phyloP scores from a whole-genome alignment of 2,797 vertebrate species.

The Columba guinea region DNA sequence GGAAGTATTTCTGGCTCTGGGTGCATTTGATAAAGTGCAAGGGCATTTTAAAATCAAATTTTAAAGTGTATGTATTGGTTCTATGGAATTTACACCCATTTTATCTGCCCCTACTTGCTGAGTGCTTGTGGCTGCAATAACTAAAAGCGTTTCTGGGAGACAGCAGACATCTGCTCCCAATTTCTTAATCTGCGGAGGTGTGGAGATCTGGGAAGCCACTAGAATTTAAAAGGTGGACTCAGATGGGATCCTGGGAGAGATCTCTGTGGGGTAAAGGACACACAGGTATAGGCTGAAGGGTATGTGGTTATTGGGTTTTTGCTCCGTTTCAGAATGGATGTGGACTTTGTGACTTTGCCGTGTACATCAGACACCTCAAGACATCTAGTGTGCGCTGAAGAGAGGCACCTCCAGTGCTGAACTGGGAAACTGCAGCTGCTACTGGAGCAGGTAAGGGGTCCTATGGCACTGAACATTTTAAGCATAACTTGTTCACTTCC shows the following conservation, averaged over 20 bases:
- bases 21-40: not conserved
- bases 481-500: not conserved
- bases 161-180: not conserved
- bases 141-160: not conserved
- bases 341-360: not conserved
- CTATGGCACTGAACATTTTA: not conserved
- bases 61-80: not conserved
- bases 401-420: not conserved
- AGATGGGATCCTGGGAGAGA: too few relatives aligned
- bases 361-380: rapidly evolving
- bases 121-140: not conserved
- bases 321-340: not conserved
- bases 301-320: not conserved
- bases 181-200: not conserved
- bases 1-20: not conserved
- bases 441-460: not conserved
- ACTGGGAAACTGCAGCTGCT: not conserved
- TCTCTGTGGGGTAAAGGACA: not conserved
- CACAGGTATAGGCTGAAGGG: not conserved
- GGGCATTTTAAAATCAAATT: not conserved
- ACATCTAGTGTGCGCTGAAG: not conserved
- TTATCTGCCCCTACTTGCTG: not conserved
- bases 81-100: not conserved
- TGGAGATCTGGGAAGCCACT: not conserved
- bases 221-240: not conserved